Percentiles rank a stretch among this genome's conserved stretches.
Conservation (phyloP, 2,888 invertebrate species). For the Vanessa cardui region DNA sequence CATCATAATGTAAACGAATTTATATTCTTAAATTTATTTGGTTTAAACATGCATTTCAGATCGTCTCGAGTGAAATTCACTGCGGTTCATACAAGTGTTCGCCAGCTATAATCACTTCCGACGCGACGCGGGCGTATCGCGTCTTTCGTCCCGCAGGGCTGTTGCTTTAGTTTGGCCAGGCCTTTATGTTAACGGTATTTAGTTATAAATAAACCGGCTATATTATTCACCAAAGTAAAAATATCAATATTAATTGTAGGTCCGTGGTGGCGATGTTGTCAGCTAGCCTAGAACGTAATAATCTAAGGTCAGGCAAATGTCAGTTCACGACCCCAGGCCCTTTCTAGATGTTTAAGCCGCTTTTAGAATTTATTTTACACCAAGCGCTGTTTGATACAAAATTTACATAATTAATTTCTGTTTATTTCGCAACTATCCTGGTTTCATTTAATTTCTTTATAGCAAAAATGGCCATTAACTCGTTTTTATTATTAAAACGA, state of each 20-base stretch:
- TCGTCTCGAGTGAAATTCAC: too few relatives aligned
- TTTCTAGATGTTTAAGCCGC: not conserved
- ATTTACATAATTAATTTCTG: not conserved
- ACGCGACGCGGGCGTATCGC: too few relatives aligned
- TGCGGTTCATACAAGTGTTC: too few relatives aligned
- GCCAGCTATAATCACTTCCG: too few relatives aligned
- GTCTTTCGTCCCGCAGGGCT: too few relatives aligned
- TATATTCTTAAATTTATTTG: too few relatives aligned
- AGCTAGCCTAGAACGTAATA: slow-evolving; percentile 27
- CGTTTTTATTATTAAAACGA: too few relatives aligned
- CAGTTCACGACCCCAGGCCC: slow-evolving; percentile 22
- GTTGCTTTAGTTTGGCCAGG: too few relatives aligned
- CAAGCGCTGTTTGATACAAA: not conserved
- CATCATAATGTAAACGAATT: too few relatives aligned
- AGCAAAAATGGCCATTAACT: too few relatives aligned
- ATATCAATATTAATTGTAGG: slow-evolving; percentile 21
- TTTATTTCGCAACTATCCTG: not conserved
- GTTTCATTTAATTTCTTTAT: too few relatives aligned
- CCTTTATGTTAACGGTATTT: not conserved
- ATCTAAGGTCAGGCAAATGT: slow-evolving; percentile 35
- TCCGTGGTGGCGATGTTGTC: slow-evolving; percentile 28
- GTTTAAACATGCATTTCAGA: too few relatives aligned
- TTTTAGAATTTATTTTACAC: not conserved
- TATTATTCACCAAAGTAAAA: slow-evolving; percentile 13
- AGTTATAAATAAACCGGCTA: slow-evolving; percentile 3